Conservation (phyloP, 2,888 invertebrate species). For the Synergus japonicus region DNA sequence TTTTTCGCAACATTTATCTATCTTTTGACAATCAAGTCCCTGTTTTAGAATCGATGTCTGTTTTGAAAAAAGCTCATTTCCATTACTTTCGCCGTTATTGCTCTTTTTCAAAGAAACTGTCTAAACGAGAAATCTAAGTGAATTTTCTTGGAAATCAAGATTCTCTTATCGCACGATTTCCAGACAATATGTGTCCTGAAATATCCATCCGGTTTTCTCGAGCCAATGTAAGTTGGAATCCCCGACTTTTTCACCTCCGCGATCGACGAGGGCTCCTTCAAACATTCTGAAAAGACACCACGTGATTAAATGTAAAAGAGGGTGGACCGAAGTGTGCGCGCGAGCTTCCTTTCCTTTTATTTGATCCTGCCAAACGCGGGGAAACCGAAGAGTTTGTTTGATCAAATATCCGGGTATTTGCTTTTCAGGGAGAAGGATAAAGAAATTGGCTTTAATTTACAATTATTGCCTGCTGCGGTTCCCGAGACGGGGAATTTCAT, state of each 20-base stretch:
- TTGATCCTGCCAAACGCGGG: slow-evolving; percentile 40
- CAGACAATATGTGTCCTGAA: slow-evolving; percentile 47
- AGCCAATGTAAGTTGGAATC: slow-evolving; percentile 46
- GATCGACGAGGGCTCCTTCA: slow-evolving; percentile 46
- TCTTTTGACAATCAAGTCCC: background rate
- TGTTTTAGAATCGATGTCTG: background rate
- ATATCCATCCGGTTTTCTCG: slow-evolving; percentile 41
- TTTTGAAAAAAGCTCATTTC: background rate
- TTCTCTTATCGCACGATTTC: slow-evolving; percentile 50
- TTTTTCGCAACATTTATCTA: background rate
- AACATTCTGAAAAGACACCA: slow-evolving; percentile 52
- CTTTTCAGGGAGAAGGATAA: slow-evolving; percentile 46
- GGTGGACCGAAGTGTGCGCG: slow-evolving; percentile 41
- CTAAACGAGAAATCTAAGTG: background rate
- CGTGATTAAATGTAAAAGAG: slow-evolving; percentile 66
- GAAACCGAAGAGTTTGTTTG: slow-evolving; percentile 54
- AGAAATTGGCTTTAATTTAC: slow-evolving; percentile 64
- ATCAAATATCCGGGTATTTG: slow-evolving; percentile 61
- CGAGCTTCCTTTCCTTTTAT: slow-evolving; percentile 47
- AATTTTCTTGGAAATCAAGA: slow-evolving; percentile 49
- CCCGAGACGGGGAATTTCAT: slow-evolving; percentile 56
- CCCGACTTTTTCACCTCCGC: slow-evolving; percentile 17
- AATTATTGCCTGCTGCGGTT: slow-evolving; percentile 55
- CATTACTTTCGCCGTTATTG: background rate
- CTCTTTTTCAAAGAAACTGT: background rate